These are phyloP conservation scores for Manis javanica DNA, from an alignment of 2,797 vertebrate species.

Conservation along the genomic window DNA sequence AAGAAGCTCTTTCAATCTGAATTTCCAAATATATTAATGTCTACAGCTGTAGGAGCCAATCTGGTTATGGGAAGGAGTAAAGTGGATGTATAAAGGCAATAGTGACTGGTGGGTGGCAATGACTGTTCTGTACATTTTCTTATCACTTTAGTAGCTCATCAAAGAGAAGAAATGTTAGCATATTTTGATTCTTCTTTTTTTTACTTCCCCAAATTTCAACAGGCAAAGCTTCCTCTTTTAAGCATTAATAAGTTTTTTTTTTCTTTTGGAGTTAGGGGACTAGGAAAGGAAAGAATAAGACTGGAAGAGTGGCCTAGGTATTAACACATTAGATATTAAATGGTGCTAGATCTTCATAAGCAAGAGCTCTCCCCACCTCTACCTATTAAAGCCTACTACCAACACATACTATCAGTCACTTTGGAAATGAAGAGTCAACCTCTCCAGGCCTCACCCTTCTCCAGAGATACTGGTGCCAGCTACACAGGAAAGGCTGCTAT, in stretches of 20 bases:
- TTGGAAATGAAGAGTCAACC: no score
- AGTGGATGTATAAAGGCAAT: not conserved
- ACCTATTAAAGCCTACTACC: no score
- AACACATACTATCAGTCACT: no score
- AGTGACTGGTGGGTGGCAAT: not conserved
- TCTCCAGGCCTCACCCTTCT: no score
- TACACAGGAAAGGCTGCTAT: no score
- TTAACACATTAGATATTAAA: no score
- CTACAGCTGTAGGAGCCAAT: not conserved
- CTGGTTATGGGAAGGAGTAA: not conserved
- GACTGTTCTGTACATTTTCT: not conserved
- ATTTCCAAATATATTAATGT: not conserved
- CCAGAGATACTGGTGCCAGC: not conserved
- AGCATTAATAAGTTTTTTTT: not conserved
- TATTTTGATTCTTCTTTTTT: not conserved
- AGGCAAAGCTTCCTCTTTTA: not conserved
- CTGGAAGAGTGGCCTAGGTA: not conserved
- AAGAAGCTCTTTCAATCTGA: not conserved
- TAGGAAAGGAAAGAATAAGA: not conserved
- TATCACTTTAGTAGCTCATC: not conserved
- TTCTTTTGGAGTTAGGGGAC: not conserved
- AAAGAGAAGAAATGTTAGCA: not conserved
- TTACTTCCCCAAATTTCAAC: not conserved
- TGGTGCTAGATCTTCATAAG: no score
- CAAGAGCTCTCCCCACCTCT: no score